Percentiles rank a stretch among this genome's conserved stretches.
phyloP scores from a whole-genome alignment of 1,140 invertebrate genomes.

The Nephila pilipes region DNA sequence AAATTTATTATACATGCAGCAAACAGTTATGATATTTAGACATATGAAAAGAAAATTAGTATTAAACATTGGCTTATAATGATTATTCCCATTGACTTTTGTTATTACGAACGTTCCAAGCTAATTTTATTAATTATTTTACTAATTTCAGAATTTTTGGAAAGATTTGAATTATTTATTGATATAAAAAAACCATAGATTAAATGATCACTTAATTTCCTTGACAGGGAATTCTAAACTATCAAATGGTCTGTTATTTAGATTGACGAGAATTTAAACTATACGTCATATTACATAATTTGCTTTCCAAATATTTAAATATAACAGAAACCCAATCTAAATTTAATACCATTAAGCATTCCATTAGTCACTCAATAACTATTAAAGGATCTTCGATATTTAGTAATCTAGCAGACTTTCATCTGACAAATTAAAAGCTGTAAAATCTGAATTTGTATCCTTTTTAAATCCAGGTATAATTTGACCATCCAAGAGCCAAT shows the following conservation, averaged over 20 bases:
- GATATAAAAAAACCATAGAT: neutral
- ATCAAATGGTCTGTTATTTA: neutral
- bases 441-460: too few relatives aligned
- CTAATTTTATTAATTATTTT: too few relatives aligned
- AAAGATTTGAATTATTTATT: neutral
- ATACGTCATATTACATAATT: neutral
- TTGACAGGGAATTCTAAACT: neutral
- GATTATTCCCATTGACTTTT: neutral
- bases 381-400: neutral
- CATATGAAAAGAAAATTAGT: neutral
- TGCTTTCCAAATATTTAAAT: neutral
- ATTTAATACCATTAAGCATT: neutral
- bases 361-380: neutral
- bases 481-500: slow-evolving; percentile 73
- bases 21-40: neutral
- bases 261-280: neutral
- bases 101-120: neutral
- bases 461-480: neutral
- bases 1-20: too few relatives aligned
- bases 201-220: neutral
- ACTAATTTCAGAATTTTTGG: neutral
- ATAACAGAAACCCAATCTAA: neutral
- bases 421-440: too few relatives aligned
- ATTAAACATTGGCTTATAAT: neutral
- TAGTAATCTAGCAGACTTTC: too few relatives aligned